Percentiles rank a stretch among this genome's conserved stretches.
phyloP scores from a whole-genome alignment of 2,888 invertebrate genomes.

The Sesia apiformis region DNA sequence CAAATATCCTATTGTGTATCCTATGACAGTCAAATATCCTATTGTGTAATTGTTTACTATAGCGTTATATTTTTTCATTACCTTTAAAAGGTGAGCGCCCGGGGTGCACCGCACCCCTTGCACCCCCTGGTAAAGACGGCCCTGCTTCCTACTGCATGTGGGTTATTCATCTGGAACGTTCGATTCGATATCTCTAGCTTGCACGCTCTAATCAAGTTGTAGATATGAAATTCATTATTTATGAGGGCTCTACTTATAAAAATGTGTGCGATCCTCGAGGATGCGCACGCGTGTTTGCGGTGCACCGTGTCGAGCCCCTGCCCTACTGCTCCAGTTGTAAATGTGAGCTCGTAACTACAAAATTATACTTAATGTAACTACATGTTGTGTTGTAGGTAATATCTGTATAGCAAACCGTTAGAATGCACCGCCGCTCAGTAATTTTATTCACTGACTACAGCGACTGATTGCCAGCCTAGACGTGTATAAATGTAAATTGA shows the following conservation, averaged over 20 bases:
- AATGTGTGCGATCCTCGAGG: not conserved
- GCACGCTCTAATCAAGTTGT: not conserved
- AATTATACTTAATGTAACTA: constrained; percentile 36
- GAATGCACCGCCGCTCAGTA: not conserved
- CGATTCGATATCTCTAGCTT: not conserved
- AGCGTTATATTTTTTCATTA: too few species aligned
- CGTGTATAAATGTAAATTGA: too few species aligned
- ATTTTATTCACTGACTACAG: too few species aligned
- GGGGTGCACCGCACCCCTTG: too few species aligned
- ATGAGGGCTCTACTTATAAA: not conserved
- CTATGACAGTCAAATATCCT: too few species aligned
- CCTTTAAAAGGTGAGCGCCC: too few species aligned
- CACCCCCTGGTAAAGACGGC: too few species aligned
- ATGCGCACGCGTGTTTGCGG: constrained; percentile 3
- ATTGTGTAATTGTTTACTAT: too few species aligned
- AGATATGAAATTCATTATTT: not conserved
- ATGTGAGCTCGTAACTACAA: constrained; percentile 15
- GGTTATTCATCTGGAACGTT: not conserved
- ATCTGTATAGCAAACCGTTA: not conserved
- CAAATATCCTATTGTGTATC: too few species aligned
- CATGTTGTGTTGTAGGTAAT: constrained; percentile 5
- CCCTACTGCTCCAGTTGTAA: constrained; percentile 29
- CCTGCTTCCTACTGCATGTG: not conserved
- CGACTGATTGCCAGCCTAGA: too few species aligned
- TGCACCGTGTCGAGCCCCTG: constrained; percentile 11